phyloP scores from a whole-genome alignment of 2,888 invertebrate species.

The Drosophila limbata region DNA sequence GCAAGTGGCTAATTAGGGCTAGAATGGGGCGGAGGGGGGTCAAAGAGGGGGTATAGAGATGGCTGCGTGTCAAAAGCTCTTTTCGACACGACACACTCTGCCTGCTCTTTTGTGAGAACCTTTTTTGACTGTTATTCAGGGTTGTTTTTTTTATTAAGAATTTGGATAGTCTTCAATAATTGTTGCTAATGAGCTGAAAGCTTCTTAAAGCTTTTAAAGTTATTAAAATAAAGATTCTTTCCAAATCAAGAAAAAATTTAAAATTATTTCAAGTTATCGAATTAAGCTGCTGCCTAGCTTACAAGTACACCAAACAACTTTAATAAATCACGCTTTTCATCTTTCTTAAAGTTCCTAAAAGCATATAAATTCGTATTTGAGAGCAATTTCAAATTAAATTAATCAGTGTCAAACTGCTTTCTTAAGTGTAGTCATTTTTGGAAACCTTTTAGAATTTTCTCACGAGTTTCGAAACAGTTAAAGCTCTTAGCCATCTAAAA shows the following conservation, averaged over 20 bases:
- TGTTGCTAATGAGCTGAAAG: background rate
- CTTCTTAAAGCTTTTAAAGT: background rate
- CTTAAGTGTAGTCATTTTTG: background rate
- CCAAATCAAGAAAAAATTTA: no score
- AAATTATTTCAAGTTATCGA: background rate
- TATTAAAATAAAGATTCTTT: background rate
- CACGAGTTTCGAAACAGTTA: no score
- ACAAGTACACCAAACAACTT: background rate
- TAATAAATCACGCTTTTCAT: background rate
- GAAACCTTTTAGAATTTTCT: no score
- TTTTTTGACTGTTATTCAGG: background rate
- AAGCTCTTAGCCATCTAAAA: no score
- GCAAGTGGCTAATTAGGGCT: constrained; percentile 66
- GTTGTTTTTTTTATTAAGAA: background rate
- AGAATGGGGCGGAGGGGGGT: constrained; percentile 11
- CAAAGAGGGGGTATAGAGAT: constrained; percentile 13
- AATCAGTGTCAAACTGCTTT: background rate
- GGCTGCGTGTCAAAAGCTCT: constrained; percentile 10
- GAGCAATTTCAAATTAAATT: background rate
- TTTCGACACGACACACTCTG: constrained; percentile 13
- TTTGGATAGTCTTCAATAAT: background rate
- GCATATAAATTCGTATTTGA: background rate
- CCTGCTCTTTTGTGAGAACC: background rate
- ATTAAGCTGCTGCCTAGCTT: no score
- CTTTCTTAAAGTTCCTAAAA: background rate